These are phyloP conservation scores for Cyprinodon diabolis DNA, from an alignment of 2,797 vertebrate genomes.

Conservation along the genomic window DNA sequence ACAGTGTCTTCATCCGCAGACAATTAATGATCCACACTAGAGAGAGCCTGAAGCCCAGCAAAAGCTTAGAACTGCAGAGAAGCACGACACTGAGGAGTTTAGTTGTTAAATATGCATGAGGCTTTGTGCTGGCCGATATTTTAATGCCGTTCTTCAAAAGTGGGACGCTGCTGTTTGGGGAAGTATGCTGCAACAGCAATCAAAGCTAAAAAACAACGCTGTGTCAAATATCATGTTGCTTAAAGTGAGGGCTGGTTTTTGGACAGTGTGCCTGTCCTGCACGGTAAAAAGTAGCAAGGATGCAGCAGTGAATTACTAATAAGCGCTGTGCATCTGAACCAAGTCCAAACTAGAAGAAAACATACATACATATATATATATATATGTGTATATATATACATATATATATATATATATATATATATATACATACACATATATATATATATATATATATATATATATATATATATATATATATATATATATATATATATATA, in stretches of 20 bases:
- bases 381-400: too few species aligned
- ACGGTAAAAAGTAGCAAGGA: conserved; percentile 5
- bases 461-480: too few species aligned
- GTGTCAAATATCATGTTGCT: conserved; percentile 47
- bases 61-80: conserved; percentile 33
- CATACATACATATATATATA: too few species aligned
- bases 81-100: conserved; percentile 46
- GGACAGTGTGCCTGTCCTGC: conserved; percentile 27
- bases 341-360: conserved; percentile 19
- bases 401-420: too few species aligned
- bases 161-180: conserved; percentile 43
- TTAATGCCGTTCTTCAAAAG: conserved; percentile 56
- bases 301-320: conserved; percentile 27
- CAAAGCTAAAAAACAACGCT: conserved; percentile 51
- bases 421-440: too few species aligned
- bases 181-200: conserved; percentile 48
- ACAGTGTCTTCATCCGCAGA: conserved; percentile 15
- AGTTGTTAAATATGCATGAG: conserved; percentile 71
- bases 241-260: conserved; percentile 42
- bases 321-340: conserved; percentile 14
- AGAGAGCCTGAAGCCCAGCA: conserved; percentile 32
- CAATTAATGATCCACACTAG: conserved; percentile 43
- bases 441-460: not conserved
- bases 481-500: too few species aligned
- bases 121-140: conserved; percentile 41